phyloP scores from a whole-genome alignment of 2,888 invertebrate species.

The Myopa testacea region DNA sequence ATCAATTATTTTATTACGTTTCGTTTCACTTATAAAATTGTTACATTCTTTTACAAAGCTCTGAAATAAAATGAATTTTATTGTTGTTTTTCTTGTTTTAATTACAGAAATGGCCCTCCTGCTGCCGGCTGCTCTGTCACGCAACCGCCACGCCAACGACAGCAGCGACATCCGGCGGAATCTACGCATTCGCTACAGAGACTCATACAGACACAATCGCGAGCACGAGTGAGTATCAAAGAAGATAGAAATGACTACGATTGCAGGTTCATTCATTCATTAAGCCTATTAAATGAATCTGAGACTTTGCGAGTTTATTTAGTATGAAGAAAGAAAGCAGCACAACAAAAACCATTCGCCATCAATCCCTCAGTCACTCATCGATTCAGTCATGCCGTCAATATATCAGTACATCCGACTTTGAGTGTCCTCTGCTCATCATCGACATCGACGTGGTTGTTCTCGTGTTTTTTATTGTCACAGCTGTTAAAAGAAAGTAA shows the following conservation, averaged over 20 bases:
- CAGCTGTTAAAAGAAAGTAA: neutral
- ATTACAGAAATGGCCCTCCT: slow-evolving; percentile 84
- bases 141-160: slow-evolving; percentile 81
- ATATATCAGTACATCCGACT: no score
- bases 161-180: slow-evolving; percentile 85
- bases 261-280: neutral
- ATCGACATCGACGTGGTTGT: neutral
- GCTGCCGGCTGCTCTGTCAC: slow-evolving; percentile 81
- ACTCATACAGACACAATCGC: slow-evolving; percentile 74
- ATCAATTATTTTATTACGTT: no score
- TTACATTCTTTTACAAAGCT: neutral
- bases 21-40: slow-evolving; percentile 10
- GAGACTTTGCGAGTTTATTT: no score
- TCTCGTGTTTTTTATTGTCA: neutral
- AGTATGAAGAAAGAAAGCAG: no score
- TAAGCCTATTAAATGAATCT: no score
- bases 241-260: neutral
- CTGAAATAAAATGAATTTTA: neutral
- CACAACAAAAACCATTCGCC: no score
- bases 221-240: slow-evolving; percentile 67
- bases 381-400: no score
- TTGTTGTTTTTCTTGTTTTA: slow-evolving; percentile 45
- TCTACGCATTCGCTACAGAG: slow-evolving; percentile 79
- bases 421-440: no score
- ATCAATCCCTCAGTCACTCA: no score